A percentile compares a stretch with the other conserved stretches of the same genome.
Evolutionary conservation across 64 coral and sea anemone genomes (phyloP).

Genomic region (Montipora cactus): DNA sequence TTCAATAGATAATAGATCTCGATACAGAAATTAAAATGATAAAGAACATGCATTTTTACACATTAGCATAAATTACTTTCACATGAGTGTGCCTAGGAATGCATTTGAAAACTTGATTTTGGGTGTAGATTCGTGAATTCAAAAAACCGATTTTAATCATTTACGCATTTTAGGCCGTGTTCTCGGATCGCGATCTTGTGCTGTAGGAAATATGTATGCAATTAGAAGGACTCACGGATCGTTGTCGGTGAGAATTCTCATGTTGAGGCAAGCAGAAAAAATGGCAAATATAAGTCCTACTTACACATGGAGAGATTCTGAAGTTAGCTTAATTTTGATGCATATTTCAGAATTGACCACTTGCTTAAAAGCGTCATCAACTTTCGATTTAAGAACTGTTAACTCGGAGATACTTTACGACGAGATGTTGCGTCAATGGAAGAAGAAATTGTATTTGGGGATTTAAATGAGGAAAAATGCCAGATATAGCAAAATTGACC

Average conservation of each 20-base stretch:
- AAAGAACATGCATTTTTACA: background rate
- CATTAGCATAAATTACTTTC: background rate
- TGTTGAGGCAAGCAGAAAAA: background rate
- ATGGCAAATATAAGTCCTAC: background rate
- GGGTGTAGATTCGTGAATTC: background rate
- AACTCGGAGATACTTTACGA: background rate
- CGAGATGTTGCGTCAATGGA: background rate
- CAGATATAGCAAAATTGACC: background rate
- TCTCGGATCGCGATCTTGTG: background rate
- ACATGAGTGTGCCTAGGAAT: slow-evolving; percentile 16
- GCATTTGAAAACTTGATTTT: background rate
- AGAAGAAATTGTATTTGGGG: background rate
- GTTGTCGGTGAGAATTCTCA: too few relatives aligned
- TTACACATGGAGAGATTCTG: background rate
- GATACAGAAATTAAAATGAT: background rate
- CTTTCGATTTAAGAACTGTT: slow-evolving; percentile 8
- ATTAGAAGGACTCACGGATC: background rate
- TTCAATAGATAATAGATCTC: background rate
- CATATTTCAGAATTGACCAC: slow-evolving; percentile 4
- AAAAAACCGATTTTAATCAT: background rate
- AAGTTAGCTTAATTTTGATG: background rate
- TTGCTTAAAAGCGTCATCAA: slow-evolving; percentile 5
- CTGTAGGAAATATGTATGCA: background rate
- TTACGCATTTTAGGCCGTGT: background rate
- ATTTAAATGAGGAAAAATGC: too few relatives aligned